Evolutionary conservation across 2,797 vertebrate genomes (phyloP).

Genomic region (Hemitrygon akajei): DNA sequence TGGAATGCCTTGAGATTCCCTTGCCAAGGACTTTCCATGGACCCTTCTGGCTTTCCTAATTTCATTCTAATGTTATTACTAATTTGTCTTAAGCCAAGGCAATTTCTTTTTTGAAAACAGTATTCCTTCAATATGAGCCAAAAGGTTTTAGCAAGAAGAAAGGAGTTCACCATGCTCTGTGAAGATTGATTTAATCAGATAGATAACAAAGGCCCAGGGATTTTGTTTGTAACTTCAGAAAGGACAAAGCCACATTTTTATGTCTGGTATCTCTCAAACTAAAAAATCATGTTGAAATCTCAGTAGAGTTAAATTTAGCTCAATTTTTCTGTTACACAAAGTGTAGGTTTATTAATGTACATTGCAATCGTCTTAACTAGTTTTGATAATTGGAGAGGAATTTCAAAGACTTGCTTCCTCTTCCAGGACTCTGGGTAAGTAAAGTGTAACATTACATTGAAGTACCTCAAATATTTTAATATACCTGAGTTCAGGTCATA

Average conservation of each 20-base stretch:
- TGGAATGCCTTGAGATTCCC: too few species aligned
- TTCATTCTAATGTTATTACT: too few species aligned
- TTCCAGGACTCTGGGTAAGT: not conserved
- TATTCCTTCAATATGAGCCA: too few species aligned
- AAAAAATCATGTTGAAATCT: too few species aligned
- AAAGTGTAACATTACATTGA: too few species aligned
- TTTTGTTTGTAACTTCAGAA: not conserved
- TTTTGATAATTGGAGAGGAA: not conserved
- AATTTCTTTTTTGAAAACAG: too few species aligned
- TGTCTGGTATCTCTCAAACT: not conserved
- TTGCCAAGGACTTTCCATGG: too few species aligned
- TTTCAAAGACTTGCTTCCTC: not conserved
- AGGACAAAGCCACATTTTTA: not conserved
- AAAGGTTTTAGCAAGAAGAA: not conserved
- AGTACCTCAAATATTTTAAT: not conserved
- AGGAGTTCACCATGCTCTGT: not conserved
- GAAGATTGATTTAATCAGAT: not conserved
- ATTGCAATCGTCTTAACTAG: not conserved
- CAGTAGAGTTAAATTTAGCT: too few species aligned
- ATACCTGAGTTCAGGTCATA: not conserved
- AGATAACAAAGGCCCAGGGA: not conserved
- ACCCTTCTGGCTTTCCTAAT: too few species aligned
- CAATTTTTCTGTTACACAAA: too few species aligned
- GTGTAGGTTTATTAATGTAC: too few species aligned
- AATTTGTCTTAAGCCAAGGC: too few species aligned